These are phyloP conservation scores for Taeniopygia guttata DNA, from an alignment of 2,797 vertebrate genomes.

Conservation along the genomic window DNA sequence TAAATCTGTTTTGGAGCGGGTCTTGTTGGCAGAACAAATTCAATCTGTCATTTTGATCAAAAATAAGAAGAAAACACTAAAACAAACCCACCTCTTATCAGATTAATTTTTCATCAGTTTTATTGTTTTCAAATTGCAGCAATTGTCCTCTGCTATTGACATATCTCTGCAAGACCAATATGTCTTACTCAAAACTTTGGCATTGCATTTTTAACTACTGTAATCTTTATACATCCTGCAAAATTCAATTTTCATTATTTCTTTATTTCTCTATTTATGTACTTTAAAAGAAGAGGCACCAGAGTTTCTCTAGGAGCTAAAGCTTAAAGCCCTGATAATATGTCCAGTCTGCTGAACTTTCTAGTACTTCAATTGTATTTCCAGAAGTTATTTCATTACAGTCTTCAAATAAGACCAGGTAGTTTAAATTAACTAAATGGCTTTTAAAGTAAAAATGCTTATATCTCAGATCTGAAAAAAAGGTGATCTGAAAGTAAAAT, in stretches of 20 bases:
- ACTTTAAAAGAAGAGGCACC: background rate
- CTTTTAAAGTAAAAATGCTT: background rate
- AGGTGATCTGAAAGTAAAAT: background rate
- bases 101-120: conserved; percentile 10
- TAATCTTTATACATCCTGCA: background rate
- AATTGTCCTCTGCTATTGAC: background rate
- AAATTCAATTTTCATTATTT: background rate
- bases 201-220: background rate
- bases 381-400: background rate
- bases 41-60: background rate
- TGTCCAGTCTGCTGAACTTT: background rate
- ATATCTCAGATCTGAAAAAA: background rate
- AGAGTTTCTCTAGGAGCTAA: background rate
- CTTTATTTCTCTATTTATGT: background rate
- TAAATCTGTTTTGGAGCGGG: conserved; percentile 11
- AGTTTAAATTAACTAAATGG: background rate
- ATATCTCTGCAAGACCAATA: background rate
- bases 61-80: background rate
- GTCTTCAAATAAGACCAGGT: background rate
- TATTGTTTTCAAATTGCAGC: background rate
- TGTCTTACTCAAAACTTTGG: background rate
- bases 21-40: conserved; percentile 20
- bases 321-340: background rate
- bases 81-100: background rate
- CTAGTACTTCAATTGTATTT: background rate